phyloP scores from a whole-genome alignment of 2,888 invertebrate species.

The Uropetala carovei region DNA sequence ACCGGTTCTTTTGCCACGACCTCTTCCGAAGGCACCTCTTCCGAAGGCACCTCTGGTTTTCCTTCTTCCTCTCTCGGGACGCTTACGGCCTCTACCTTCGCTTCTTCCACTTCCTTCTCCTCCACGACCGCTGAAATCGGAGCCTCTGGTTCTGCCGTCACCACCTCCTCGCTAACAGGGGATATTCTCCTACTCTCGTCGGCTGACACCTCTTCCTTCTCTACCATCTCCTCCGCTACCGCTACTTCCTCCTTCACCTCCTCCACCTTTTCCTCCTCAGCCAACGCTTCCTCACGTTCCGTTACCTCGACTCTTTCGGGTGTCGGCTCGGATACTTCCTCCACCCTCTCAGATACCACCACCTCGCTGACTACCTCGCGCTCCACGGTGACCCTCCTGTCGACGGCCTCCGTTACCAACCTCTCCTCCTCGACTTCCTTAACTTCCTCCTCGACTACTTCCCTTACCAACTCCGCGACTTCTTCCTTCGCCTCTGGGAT shows the following conservation, averaged over 20 bases:
- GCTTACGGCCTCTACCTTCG: slow-evolving; percentile 9
- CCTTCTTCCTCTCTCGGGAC: slow-evolving; percentile 70
- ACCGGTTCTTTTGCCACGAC: slow-evolving; percentile 76
- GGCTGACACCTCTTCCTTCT: not conserved
- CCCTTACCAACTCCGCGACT: not conserved
- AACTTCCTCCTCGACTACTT: slow-evolving; percentile 64
- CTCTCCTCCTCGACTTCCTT: slow-evolving; percentile 55
- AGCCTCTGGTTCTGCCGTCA: not conserved
- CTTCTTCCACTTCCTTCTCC: not conserved
- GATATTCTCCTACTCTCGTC: not conserved
- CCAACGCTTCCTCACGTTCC: slow-evolving; percentile 59
- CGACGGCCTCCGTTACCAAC: not conserved
- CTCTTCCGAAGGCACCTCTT: slow-evolving; percentile 74
- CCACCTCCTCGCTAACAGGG: not conserved
- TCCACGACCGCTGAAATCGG: not conserved
- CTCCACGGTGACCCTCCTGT: not conserved
- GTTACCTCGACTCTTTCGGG: slow-evolving; percentile 64
- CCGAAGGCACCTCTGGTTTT: slow-evolving; percentile 76
- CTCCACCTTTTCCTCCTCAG: slow-evolving; percentile 43
- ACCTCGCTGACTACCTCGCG: slow-evolving; percentile 65
- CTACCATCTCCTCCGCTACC: slow-evolving; percentile 65
- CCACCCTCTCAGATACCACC: slow-evolving; percentile 26
- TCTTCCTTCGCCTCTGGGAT: not conserved
- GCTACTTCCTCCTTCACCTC: slow-evolving; percentile 66
- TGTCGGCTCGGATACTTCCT: slow-evolving; percentile 65